Conservation (phyloP, 2,113 vertebrate genomes). For the Oreocharis arfaki region DNA sequence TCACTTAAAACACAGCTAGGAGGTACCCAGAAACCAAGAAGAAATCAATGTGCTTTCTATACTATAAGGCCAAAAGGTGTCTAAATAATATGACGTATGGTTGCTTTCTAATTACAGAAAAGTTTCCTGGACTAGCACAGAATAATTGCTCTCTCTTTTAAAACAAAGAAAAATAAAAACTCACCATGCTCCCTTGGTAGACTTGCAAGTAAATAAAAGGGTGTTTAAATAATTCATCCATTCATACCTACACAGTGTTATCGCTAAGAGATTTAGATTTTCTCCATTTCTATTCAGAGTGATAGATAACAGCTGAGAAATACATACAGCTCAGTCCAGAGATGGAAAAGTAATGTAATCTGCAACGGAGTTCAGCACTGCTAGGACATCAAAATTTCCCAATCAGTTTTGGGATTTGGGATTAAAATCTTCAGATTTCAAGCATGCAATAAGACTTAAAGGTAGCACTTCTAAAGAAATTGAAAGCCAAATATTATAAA, state of each 20-base stretch:
- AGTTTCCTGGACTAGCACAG: not conserved
- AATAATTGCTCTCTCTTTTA: not conserved
- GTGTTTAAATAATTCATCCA: not conserved
- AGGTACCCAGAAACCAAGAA: constrained; percentile 20
- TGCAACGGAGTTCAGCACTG: not conserved
- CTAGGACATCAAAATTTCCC: not conserved
- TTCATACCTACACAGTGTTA: not conserved
- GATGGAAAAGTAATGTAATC: not conserved
- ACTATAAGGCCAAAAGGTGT: not conserved
- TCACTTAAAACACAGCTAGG: constrained; percentile 42
- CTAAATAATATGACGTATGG: not conserved
- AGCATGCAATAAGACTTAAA: not conserved
- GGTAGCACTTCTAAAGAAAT: not conserved
- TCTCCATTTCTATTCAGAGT: not conserved
- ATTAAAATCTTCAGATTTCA: not conserved
- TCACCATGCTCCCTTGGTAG: fast-evolving
- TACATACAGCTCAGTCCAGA: not conserved
- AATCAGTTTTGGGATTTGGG: not conserved
- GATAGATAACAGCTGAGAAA: not conserved
- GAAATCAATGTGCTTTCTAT: not conserved
- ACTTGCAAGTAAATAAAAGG: not conserved
- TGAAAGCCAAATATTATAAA: not conserved
- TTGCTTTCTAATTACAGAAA: not conserved
- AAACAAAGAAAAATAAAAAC: not conserved
- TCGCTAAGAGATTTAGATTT: not conserved